Evolutionary conservation across 2,888 invertebrate genomes (phyloP), one percentile per base, ranked within the genome.

Genomic region (Rhaphigaster nebulosa): DNA sequence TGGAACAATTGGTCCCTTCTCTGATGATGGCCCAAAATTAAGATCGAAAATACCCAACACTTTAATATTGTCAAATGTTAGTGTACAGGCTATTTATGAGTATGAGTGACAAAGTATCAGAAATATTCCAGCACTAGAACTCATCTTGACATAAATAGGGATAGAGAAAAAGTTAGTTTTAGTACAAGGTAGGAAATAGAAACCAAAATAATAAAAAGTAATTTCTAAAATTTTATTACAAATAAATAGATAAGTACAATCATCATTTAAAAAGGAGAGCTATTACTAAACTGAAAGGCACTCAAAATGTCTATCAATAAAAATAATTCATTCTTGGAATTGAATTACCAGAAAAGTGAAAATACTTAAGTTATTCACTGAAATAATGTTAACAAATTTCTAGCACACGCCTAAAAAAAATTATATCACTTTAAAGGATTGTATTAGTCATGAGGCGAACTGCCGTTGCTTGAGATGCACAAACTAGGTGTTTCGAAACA

Each of bases 201-300:
- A 52, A 52, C 1, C 12, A 23, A 29, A 26, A 80, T 18, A 50
- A 45, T 20, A 84, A 41, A 84, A 45, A 45, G 5, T 45, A 15
- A n/a, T 84, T 84, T 45, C 5, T 1, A 15, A 26, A 50, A 15
- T 84, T 84, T 84, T 84, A 84, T 84, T 84, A 45, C 84, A 84
- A 84, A 84, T 84, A 84, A 84, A 84, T 84, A 84, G 41, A 26
- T 76, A 84, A 84, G 45, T 84, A 84, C 45, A 45, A 38, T 84
- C 34, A 45, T 84, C 38, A 38, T 80, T 80, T 80, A 41, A 80
- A 50, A 84, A 84, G 4, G 26, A 80, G 23, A 38, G 45, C 34
- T 84, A 84, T 84, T 45, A 84, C n/a, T 84, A 84, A 45, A 45
- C 26, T 84, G 45, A 84, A 41, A 80, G 80, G 41, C 41, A 80